Conservation (phyloP, 2,113 vertebrate genomes). For the Empidonax alnorum region DNA sequence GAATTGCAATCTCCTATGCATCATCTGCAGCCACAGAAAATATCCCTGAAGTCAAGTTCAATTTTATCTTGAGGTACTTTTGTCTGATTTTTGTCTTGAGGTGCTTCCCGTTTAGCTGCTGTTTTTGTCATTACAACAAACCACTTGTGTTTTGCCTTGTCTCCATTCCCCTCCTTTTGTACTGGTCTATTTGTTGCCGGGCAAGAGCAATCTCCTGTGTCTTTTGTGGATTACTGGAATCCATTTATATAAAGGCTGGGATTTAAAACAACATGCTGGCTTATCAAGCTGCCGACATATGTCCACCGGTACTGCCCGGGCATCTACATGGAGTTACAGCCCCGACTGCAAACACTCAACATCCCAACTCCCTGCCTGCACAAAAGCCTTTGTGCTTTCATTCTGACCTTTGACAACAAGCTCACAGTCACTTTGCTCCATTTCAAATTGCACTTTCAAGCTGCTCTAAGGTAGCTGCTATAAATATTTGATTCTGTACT, state of each 20-base stretch:
- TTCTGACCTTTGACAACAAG: not conserved
- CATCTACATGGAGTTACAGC: not conserved
- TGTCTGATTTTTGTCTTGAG: not conserved
- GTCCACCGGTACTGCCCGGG: not conserved
- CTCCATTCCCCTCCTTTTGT: not conserved
- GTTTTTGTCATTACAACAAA: not conserved
- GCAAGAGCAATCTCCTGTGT: not conserved
- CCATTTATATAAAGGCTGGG: conserved; percentile 50
- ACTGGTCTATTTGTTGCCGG: not conserved
- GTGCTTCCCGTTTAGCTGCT: not conserved
- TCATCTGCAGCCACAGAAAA: not conserved
- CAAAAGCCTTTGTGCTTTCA: not conserved
- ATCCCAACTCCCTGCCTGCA: not conserved
- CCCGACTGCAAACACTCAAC: not conserved
- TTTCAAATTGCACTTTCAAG: not conserved
- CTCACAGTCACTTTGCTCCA: not conserved
- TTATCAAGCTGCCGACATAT: conserved; percentile 40
- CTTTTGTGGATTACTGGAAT: conserved; percentile 53
- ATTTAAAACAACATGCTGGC: conserved; percentile 52
- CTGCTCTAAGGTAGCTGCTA: not conserved
- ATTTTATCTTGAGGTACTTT: not conserved
- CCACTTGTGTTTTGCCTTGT: not conserved
- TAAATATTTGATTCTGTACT: not conserved
- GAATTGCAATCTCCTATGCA: not conserved
- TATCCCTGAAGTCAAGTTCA: not conserved